These are phyloP conservation scores for Pomacea maculata DNA, from an alignment of 1,140 invertebrate genomes.

Conservation along the genomic window DNA sequence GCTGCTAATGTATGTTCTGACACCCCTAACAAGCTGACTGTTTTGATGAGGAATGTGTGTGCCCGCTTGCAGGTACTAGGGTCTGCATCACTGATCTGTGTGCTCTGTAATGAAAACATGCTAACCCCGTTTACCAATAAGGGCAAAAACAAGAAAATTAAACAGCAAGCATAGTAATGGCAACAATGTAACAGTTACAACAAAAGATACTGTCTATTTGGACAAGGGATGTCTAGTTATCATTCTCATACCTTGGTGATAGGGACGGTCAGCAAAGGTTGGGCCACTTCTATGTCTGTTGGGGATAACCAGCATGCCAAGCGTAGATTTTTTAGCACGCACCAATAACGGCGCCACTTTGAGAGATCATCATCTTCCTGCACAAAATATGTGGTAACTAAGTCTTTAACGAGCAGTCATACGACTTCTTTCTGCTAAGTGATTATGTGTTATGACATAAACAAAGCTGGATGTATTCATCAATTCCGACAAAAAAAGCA, in stretches of 20 bases:
- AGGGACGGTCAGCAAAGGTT: conserved; percentile 61
- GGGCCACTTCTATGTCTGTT: conserved; percentile 56
- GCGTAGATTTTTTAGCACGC: conserved; percentile 63
- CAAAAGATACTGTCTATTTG: too few relatives aligned
- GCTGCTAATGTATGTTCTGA: conserved; percentile 52
- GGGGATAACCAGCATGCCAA: conserved; percentile 62
- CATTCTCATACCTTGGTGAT: conserved; percentile 61
- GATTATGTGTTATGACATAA: not conserved
- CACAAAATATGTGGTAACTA: conserved; percentile 7
- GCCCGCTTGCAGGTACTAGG: conserved; percentile 44
- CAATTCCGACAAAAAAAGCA: not conserved
- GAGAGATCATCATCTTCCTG: conserved; percentile 54
- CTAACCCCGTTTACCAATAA: too few relatives aligned
- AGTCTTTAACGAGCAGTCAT: not conserved
- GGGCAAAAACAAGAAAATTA: too few relatives aligned
- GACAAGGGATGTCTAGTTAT: not conserved
- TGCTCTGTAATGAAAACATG: conserved; percentile 40
- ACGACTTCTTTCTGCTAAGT: not conserved
- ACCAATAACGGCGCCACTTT: conserved; percentile 60
- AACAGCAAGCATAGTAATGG: too few relatives aligned
- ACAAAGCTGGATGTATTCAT: not conserved
- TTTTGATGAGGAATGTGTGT: conserved; percentile 61
- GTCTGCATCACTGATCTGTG: conserved; percentile 60
- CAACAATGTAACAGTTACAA: too few relatives aligned
- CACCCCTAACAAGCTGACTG: conserved; percentile 38